Evolutionary conservation across 2,888 invertebrate species (phyloP).

Genomic region (Agelastica alni): DNA sequence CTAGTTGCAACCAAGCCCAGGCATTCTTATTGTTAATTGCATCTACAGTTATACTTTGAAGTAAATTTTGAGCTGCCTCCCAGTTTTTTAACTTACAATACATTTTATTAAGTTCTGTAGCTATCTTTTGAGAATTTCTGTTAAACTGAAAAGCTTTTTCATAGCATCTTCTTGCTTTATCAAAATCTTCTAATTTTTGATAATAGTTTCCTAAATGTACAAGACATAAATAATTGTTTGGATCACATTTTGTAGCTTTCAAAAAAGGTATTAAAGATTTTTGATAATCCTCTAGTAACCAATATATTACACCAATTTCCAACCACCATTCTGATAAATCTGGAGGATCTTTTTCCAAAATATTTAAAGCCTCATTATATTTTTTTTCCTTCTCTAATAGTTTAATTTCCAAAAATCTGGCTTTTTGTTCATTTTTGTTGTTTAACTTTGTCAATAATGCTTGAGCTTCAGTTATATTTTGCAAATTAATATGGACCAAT

Average conservation of each 20-base stretch:
- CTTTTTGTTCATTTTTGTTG: conserved; percentile 41
- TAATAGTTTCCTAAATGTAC: conserved; percentile 79
- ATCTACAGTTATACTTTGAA: conserved; percentile 60
- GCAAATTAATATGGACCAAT: conserved; percentile 53
- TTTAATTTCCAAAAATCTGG: conserved; percentile 59
- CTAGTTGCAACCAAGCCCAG: conserved; percentile 85
- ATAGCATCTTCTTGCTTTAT: conserved; percentile 80
- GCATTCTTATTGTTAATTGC: conserved; percentile 55
- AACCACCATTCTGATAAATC: conserved; percentile 62
- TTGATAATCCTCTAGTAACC: conserved; percentile 63
- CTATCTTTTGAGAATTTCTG: conserved; percentile 67
- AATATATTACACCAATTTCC: conserved; percentile 66
- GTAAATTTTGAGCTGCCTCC: conserved; percentile 66
- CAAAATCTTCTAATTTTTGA: conserved; percentile 65
- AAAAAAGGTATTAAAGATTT: conserved; percentile 68
- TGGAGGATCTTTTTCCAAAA: conserved; percentile 55
- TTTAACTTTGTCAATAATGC: conserved; percentile 51
- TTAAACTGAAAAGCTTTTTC: conserved; percentile 81
- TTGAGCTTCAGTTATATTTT: conserved; percentile 52
- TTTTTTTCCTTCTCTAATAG: conserved; percentile 59
- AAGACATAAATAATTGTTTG: conserved; percentile 76
- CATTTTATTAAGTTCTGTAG: conserved; percentile 74
- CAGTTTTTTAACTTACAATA: conserved; percentile 71
- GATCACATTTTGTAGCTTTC: conserved; percentile 72
- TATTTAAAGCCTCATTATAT: conserved; percentile 61